Conservation (phyloP, 1,140 invertebrate species). For the Drosophila pallidifrons region DNA sequence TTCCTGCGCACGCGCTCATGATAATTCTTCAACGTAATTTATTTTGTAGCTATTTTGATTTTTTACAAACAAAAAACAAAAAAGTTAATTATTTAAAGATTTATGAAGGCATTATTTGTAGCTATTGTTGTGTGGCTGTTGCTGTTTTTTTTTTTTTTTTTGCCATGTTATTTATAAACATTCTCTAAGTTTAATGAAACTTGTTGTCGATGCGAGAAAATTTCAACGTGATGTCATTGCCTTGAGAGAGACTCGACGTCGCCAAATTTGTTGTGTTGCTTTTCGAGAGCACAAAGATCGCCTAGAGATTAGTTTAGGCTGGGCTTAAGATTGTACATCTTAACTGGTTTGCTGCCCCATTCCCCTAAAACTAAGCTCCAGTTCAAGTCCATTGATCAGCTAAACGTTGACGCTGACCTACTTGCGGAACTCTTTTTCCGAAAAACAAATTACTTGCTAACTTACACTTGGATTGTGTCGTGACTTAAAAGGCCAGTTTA, state of each 20-base stretch:
- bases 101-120: conserved; percentile 63
- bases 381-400: conserved; percentile 37
- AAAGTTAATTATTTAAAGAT: conserved; percentile 83
- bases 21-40: conserved; percentile 32
- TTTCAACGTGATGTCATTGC: conserved; percentile 59
- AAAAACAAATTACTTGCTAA: conserved; percentile 9
- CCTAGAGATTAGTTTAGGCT: conserved; percentile 38
- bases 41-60: conserved; percentile 34
- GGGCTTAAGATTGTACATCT: conserved; percentile 24
- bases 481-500: conserved; percentile 62
- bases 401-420: conserved; percentile 52
- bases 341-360: conserved; percentile 39
- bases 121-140: conserved; percentile 48
- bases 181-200: conserved; percentile 76
- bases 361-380: conserved; percentile 22
- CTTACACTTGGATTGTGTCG: conserved; percentile 35
- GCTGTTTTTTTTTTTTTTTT: neutral
- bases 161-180: conserved; percentile 74
- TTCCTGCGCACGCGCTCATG: conserved; percentile 62
- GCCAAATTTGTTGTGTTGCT: conserved; percentile 63
- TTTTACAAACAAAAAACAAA: conserved; percentile 35
- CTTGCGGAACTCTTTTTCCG: conserved; percentile 10
- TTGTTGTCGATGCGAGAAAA: conserved; percentile 64
- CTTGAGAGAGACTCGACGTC: conserved; percentile 66
- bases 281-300: conserved; percentile 19